These are phyloP conservation scores for Oryzias woworae DNA, from an alignment of 2,113 vertebrate species.

Conservation along the genomic window DNA sequence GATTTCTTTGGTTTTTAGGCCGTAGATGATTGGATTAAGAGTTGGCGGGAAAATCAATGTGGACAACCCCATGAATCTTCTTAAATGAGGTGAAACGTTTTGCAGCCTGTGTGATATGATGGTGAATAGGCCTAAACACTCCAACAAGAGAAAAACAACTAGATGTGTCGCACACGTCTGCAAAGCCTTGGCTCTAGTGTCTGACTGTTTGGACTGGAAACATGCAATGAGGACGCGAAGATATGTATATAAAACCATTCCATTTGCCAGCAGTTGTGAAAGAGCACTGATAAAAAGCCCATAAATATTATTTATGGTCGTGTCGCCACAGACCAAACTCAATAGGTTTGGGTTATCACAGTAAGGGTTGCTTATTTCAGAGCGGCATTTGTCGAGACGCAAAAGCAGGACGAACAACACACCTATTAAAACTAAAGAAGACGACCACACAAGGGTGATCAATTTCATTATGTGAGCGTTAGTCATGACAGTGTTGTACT, in stretches of 20 bases:
- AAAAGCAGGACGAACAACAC: slow-evolving; percentile 70
- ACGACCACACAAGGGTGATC: slow-evolving; percentile 61
- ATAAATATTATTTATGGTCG: slow-evolving; percentile 70
- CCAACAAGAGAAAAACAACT: slow-evolving; percentile 66
- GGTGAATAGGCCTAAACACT: slow-evolving; percentile 73
- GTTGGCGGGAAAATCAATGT: slow-evolving; percentile 70
- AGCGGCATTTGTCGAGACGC: slow-evolving; percentile 69
- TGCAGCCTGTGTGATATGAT: slow-evolving; percentile 72
- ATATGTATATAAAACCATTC: slow-evolving; percentile 65
- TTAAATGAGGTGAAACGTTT: slow-evolving; percentile 45
- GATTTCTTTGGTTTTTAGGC: slow-evolving; percentile 76
- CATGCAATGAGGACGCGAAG: slow-evolving; percentile 71
- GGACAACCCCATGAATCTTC: slow-evolving; percentile 60
- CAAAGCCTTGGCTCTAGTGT: slow-evolving; percentile 73
- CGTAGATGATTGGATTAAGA: slow-evolving; percentile 78
- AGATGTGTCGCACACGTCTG: slow-evolving; percentile 78
- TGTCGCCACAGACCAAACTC: slow-evolving; percentile 66
- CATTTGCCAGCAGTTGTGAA: slow-evolving; percentile 41
- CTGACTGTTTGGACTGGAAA: slow-evolving; percentile 60
- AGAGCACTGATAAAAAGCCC: slow-evolving; percentile 25
- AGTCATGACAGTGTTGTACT: slow-evolving; percentile 71
- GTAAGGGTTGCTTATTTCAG: slow-evolving; percentile 51
- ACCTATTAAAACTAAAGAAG: slow-evolving; percentile 40
- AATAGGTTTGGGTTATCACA: slow-evolving; percentile 73
- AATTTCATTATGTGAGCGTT: slow-evolving; percentile 55